Percentiles rank a stretch among this genome's conserved stretches.
phyloP scores from a whole-genome alignment of 2,888 invertebrate species.

The Pheosia tremula region DNA sequence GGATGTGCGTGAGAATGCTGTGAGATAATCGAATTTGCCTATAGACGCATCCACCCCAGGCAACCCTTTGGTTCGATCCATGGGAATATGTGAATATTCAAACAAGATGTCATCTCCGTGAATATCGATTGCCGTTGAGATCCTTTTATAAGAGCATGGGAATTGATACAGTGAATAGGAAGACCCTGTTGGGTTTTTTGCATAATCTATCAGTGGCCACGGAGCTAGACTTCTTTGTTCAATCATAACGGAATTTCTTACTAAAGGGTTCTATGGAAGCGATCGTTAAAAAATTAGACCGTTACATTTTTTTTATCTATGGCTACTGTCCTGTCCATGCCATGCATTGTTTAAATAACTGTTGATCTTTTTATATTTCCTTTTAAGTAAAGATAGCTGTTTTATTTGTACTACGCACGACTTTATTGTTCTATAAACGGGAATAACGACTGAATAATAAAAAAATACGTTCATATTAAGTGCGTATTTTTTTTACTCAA shows the following conservation, averaged over 20 bases:
- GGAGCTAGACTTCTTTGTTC: slow-evolving; percentile 65
- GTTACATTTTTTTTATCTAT: slow-evolving; percentile 64
- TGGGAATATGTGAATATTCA: slow-evolving; percentile 83
- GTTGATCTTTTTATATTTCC: slow-evolving; percentile 31
- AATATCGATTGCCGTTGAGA: slow-evolving; percentile 81
- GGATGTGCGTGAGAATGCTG: slow-evolving; percentile 82
- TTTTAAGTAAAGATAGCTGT: slow-evolving; percentile 51
- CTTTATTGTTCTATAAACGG: slow-evolving; percentile 43
- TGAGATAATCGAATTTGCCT: slow-evolving; percentile 84
- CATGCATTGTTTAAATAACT: slow-evolving; percentile 45
- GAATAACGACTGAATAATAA: slow-evolving; percentile 39
- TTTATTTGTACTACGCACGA: slow-evolving; percentile 49
- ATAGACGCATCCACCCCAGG: slow-evolving; percentile 74
- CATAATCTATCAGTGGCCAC: slow-evolving; percentile 78
- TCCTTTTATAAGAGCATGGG: slow-evolving; percentile 77
- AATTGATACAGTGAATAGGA: slow-evolving; percentile 81
- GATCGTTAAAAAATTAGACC: slow-evolving; percentile 72
- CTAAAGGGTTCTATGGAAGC: slow-evolving; percentile 71
- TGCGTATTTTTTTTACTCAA: slow-evolving; percentile 11
- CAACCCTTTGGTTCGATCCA: slow-evolving; percentile 75
- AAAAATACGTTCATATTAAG: slow-evolving; percentile 36
- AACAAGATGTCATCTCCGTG: slow-evolving; percentile 84
- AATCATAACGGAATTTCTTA: slow-evolving; percentile 68
- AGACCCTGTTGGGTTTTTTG: slow-evolving; percentile 74
- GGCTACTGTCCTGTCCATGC: slow-evolving; percentile 61